Conservation (phyloP, 2,888 invertebrate species). For the Apocheima hispidaria region DNA sequence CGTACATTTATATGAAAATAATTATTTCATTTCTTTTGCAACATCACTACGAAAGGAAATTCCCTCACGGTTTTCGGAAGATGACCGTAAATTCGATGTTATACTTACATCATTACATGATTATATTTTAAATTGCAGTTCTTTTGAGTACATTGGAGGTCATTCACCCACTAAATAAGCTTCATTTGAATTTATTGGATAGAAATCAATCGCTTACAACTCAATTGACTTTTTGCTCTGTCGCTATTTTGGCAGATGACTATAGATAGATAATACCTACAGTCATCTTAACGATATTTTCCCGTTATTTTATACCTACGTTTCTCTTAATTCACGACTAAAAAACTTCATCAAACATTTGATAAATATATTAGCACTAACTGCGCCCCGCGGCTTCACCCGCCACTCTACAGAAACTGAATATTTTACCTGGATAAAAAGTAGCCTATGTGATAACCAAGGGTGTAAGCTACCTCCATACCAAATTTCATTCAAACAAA, state of each 20-base stretch:
- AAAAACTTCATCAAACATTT: not conserved
- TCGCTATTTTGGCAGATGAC: constrained; percentile 5
- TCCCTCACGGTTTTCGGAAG: not conserved
- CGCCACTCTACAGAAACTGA: too few relatives aligned
- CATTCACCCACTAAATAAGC: constrained; percentile 24
- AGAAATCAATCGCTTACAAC: constrained; percentile 15
- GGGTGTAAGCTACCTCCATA: too few relatives aligned
- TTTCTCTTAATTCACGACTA: not conserved
- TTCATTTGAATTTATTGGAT: constrained; percentile 24
- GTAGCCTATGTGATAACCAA: too few relatives aligned
- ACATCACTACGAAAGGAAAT: not conserved
- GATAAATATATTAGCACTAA: constrained; percentile 18
- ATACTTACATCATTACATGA: not conserved
- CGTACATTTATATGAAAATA: not conserved
- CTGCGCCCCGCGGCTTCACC: too few relatives aligned
- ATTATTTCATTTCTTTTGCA: too few relatives aligned
- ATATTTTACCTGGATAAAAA: too few relatives aligned
- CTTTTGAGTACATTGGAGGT: constrained; percentile 13
- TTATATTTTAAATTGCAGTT: constrained; percentile 14
- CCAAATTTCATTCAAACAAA: too few relatives aligned
- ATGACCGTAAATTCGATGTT: not conserved
- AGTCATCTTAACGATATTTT: not conserved
- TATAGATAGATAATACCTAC: too few relatives aligned
- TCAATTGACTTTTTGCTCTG: constrained; percentile 27
- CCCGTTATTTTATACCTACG: constrained; percentile 13